Percentiles rank a stretch among this genome's conserved stretches.
phyloP scores from a whole-genome alignment of 2,797 vertebrate genomes.

The Thunnus albacares region DNA sequence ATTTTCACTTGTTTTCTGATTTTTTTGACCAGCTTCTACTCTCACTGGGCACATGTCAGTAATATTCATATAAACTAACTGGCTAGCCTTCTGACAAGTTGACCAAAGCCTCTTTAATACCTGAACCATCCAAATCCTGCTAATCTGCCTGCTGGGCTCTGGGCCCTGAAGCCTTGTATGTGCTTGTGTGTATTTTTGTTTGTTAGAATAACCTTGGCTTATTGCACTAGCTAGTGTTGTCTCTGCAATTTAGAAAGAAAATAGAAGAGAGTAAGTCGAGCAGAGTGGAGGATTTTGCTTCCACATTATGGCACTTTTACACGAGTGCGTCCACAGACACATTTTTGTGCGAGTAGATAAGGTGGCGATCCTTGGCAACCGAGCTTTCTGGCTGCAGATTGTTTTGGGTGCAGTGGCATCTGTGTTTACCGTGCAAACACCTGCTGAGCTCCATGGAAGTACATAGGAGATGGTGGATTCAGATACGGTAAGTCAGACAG shows the following conservation, averaged over 20 bases:
- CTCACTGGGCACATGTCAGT: neutral
- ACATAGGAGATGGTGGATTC: neutral
- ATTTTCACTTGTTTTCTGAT: neutral
- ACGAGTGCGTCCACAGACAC: neutral
- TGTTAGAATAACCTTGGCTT: constrained; percentile 1
- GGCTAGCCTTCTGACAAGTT: neutral
- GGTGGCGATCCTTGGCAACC: neutral
- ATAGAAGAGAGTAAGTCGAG: neutral
- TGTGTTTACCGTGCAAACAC: constrained; percentile 25
- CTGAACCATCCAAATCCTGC: constrained; percentile 33
- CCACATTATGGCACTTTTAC: neutral
- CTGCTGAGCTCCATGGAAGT: constrained; percentile 1
- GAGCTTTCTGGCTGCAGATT: constrained; percentile 8
- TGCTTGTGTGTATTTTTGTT: constrained; percentile 6
- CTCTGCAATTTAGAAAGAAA: neutral
- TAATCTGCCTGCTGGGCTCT: constrained; percentile 40
- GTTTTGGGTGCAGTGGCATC: constrained; percentile 10
- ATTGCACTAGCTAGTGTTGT: neutral
- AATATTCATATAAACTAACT: neutral
- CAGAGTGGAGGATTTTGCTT: neutral
- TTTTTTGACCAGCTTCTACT: neutral
- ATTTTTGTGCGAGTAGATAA: neutral
- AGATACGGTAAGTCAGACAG: constrained; percentile 13
- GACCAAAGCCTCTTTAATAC: constrained; percentile 7
- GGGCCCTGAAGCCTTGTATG: neutral